Base-by-base conservation (phyloP, 2,888 invertebrate species). In the Polydrusus pterygomalis region DNA sequence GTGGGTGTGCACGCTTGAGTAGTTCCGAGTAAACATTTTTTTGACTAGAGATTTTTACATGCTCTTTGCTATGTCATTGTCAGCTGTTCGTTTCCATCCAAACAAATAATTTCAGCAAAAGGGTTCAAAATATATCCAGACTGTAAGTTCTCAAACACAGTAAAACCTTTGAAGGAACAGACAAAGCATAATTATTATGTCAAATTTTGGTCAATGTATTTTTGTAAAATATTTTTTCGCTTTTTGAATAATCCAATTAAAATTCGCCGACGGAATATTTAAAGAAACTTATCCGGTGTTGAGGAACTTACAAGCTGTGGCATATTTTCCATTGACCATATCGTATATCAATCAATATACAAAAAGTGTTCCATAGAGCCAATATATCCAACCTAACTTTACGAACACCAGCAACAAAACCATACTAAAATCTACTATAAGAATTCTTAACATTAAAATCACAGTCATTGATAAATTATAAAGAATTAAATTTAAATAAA, bases 401-500 rank as follows among this genome's bases (percentile, higher is more conserved):
- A 17, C 17, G 47, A 47, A 47, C 47, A 17, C 51, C 18, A 11
- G 51, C 51, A 54, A 68, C 51, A 40, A 74, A 74, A 68, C 45
- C 20, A 60, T 60, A 60, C 18, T 38, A 65, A 67, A 67, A 47
- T 25, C 62, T 56, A 51, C 38, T 71, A 56, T 43, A 64, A 20
- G 49, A 76, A 49, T 62, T 76, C 77, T 77, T 77, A 77, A 70
- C 64, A 74, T 77, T 77, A 77, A 77, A 77, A 77, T 77, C 77
- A 77, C 77, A 77, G 77, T 75, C 77, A 45, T 75, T 74, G 60
- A 49, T 68, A 70, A 70, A 74, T 43, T 45, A 58, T 43, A 74
- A 56, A 56, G 69, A 75, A 77, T 54, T 60, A 75, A 72, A 51
- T 62, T 69, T 62, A 77, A 74, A 74, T 74, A 74, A 77, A 75